phyloP scores from a whole-genome alignment of 30 jellyfish, hydroid and myxozoan species.

The Hydractinia echinata region DNA sequence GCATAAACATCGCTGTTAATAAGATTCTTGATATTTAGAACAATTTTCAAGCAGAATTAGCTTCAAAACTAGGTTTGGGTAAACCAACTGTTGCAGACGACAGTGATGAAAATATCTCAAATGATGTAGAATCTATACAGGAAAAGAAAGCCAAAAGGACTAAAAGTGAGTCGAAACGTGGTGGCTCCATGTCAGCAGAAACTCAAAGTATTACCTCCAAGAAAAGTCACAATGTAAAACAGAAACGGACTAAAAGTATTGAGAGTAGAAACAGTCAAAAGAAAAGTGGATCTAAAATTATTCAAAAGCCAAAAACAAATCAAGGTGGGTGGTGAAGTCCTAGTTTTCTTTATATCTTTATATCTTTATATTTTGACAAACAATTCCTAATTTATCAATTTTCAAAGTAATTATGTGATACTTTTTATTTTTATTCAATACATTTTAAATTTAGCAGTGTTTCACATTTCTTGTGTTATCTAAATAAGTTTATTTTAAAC shows the following conservation, averaged over 20 bases:
- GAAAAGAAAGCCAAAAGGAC: neutral
- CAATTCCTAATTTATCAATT: too few species aligned
- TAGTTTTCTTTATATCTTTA: too few species aligned
- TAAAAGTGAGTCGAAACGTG: conserved; percentile 8
- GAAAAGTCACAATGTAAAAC: conserved; percentile 22
- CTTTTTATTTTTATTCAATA: too few species aligned
- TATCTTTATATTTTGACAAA: too few species aligned
- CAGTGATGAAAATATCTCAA: conserved; percentile 39
- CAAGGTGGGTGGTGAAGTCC: too few species aligned
- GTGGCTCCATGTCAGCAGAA: conserved; percentile 13
- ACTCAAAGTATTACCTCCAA: conserved; percentile 40
- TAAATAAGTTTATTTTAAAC: too few species aligned
- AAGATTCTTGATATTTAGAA: conserved; percentile 9
- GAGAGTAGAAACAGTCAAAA: neutral
- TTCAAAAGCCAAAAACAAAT: too few species aligned
- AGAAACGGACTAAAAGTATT: conserved; percentile 21
- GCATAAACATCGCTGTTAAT: too few species aligned
- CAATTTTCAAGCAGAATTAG: conserved; percentile 84
- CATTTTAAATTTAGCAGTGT: too few species aligned
- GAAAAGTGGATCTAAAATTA: too few species aligned
- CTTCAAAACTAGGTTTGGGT: conserved; percentile 73
- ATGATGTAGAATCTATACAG: conserved; percentile 33
- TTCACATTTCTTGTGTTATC: too few species aligned
- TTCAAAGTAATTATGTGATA: too few species aligned
- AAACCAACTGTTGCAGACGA: conserved; percentile 28